Conservation (phyloP, 2,113 vertebrate species). For the Perca flavescens region DNA sequence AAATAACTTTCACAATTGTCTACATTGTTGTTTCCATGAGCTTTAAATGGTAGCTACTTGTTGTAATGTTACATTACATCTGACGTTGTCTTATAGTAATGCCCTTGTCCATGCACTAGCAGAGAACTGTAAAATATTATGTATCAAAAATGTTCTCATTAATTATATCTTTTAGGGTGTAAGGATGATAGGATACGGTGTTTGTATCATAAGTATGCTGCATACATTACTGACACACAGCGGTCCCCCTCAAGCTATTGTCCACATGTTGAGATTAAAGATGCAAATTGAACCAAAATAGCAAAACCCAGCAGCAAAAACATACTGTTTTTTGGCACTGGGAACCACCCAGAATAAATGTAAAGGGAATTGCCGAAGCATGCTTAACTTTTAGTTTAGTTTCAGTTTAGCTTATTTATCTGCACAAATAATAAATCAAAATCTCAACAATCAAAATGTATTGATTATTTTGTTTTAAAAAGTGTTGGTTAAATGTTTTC, state of each 20-base stretch:
- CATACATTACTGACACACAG: background rate
- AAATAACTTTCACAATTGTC: background rate
- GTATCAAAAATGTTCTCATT: background rate
- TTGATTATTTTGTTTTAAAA: background rate
- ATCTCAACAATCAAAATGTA: background rate
- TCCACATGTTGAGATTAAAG: background rate
- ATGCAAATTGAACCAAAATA: background rate
- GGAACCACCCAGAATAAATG: constrained; percentile 12
- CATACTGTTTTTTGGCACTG: background rate
- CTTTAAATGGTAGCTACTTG: background rate
- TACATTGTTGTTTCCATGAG: background rate
- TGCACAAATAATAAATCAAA: background rate
- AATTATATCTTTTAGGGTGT: background rate
- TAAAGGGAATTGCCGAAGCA: background rate
- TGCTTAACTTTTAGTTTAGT: background rate
- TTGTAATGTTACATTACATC: background rate
- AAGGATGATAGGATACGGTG: background rate
- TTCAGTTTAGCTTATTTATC: background rate
- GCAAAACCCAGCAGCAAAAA: background rate
- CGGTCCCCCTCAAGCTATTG: background rate
- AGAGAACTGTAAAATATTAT: background rate
- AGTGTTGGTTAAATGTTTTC: background rate
- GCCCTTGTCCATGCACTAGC: background rate
- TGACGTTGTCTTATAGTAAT: background rate
- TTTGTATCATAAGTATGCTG: background rate